A percentile compares a stretch with the other conserved stretches of the same genome.
Conservation (phyloP, 2,797 vertebrate genomes). For the Malurus leucopterus region DNA sequence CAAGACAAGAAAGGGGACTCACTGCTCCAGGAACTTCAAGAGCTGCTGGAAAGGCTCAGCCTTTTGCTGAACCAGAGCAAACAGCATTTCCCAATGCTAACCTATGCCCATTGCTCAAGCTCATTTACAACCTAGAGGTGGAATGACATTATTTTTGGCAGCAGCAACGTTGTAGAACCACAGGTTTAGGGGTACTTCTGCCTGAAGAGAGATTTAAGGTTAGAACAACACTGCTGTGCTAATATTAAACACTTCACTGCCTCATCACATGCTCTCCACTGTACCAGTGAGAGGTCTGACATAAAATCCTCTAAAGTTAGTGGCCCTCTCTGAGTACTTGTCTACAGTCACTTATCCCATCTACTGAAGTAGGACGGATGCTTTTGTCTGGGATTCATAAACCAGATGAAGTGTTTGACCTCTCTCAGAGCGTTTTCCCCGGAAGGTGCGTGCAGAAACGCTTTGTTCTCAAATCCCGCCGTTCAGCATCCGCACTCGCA, state of each 20-base stretch:
- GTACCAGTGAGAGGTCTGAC: neutral
- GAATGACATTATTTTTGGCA: neutral
- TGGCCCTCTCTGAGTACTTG: neutral
- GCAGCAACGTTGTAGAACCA: neutral
- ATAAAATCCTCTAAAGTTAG: neutral
- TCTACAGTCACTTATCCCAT: neutral
- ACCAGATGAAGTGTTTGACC: neutral
- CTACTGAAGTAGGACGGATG: neutral
- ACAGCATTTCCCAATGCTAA: neutral
- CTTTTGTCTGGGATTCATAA: neutral
- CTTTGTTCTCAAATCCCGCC: constrained; percentile 5
- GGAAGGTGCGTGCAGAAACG: neutral
- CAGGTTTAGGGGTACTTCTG: neutral
- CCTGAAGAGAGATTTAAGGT: neutral
- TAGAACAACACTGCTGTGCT: neutral
- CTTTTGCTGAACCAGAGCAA: neutral
- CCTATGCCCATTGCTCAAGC: neutral
- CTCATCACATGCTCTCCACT: neutral
- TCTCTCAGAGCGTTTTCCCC: neutral
- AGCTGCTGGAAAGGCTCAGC: neutral
- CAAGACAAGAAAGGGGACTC: neutral
- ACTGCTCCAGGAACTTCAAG: neutral
- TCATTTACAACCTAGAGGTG: neutral
- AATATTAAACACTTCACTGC: neutral
- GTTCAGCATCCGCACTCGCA: neutral